Conservation (phyloP, 2,888 invertebrate species). For the Molanna angustata region DNA sequence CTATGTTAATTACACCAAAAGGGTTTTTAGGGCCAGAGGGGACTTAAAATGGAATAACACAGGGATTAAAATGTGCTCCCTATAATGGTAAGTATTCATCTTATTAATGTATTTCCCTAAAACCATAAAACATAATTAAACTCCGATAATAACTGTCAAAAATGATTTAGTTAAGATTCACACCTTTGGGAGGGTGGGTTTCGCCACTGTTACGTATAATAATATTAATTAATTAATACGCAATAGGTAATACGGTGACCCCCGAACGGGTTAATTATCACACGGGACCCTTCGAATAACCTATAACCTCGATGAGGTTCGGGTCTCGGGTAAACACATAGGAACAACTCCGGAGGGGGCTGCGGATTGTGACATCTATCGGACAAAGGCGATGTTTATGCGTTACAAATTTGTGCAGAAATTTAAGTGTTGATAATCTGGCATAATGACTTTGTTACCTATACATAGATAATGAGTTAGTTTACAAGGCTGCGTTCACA, state of each 20-base stretch:
- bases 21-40: not conserved
- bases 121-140: constrained; percentile 23
- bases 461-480: no score
- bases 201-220: constrained; percentile 20
- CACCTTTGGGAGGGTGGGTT: constrained; percentile 14
- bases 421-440: no score
- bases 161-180: constrained; percentile 24
- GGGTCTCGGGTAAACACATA: no score
- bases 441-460: no score
- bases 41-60: not conserved
- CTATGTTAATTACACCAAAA: no score
- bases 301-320: constrained; percentile 23
- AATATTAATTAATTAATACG: no score
- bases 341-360: no score
- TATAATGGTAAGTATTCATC: not conserved
- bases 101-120: constrained; percentile 9
- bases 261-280: constrained; percentile 27
- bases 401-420: no score
- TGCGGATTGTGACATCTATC: no score
- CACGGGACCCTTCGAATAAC: constrained; percentile 13
- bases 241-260: constrained; percentile 23
- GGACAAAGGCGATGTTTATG: no score
- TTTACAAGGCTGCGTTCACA: no score
- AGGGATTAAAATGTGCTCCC: not conserved
- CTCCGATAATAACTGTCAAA: constrained; percentile 21